These are phyloP conservation scores for Tipula vernalis DNA, from an alignment of 2,888 invertebrate genomes.

Conservation along the genomic window DNA sequence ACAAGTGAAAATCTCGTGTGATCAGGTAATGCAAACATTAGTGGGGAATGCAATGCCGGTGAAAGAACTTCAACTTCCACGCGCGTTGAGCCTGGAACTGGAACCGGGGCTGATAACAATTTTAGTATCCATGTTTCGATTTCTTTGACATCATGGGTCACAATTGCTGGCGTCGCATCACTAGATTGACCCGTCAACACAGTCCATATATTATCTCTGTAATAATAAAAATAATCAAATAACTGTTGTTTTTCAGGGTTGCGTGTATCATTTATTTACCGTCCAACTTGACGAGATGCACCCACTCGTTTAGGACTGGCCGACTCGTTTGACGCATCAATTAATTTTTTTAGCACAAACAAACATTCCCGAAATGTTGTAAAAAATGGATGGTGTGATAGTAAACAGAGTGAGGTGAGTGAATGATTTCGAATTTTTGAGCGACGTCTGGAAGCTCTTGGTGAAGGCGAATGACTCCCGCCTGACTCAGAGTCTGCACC, in stretches of 20 bases:
- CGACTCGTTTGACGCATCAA: conserved; percentile 95
- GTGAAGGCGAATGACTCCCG: conserved; percentile 76
- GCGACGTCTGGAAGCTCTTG: conserved; percentile 64
- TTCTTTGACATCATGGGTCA: conserved; percentile 91
- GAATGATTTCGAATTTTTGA: conserved; percentile 85
- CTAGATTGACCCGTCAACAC: conserved; percentile 74
- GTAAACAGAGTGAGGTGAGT: conserved; percentile 89
- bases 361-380: conserved; percentile 97
- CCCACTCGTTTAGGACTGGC: conserved; percentile 79
- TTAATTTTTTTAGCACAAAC: conserved; percentile 85
- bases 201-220: conserved; percentile 92
- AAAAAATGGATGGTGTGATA: conserved; percentile 99
- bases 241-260: neutral
- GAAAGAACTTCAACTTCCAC: conserved; percentile 70
- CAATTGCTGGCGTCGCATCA: conserved; percentile 72
- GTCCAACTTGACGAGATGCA: conserved; percentile 72
- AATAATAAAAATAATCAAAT: too few relatives aligned
- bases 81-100: conserved; percentile 93
- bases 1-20: conserved; percentile 94
- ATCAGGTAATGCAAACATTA: conserved; percentile 92
- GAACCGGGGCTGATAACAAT: conserved; percentile 91
- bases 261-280: conserved; percentile 40
- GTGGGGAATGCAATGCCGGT: conserved; percentile 64
- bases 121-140: conserved; percentile 98
- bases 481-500: conserved; percentile 76